Percentiles rank a stretch among this genome's conserved stretches.
Conservation (phyloP, 1,140 invertebrate species). For the Metopolophium dirhodum region DNA sequence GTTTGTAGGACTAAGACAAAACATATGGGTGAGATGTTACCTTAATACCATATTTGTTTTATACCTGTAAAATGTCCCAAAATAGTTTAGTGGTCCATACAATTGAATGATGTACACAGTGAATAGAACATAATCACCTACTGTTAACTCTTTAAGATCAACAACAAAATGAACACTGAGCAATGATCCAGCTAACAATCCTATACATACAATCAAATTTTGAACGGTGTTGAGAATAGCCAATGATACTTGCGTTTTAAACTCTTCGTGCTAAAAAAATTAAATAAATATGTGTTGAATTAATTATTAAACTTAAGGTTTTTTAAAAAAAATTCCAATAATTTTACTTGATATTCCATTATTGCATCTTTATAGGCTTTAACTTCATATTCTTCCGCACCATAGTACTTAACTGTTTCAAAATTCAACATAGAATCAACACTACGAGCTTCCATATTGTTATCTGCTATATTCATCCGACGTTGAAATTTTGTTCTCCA, state of each 20-base stretch:
- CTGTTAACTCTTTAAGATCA: conserved; percentile 73
- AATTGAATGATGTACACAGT: conserved; percentile 94
- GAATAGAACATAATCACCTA: conserved; percentile 95
- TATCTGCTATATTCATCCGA: conserved; percentile 92
- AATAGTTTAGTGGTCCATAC: conserved; percentile 96
- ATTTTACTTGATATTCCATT: conserved; percentile 76
- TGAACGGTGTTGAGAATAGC: conserved; percentile 90
- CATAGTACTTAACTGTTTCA: conserved; percentile 98
- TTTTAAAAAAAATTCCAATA: background rate
- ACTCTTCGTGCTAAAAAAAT: conserved; percentile 80
- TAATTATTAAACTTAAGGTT: background rate
- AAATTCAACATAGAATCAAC: conserved; percentile 97
- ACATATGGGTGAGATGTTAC: background rate
- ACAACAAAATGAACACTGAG: conserved; percentile 85
- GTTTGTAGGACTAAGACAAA: background rate
- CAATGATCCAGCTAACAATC: conserved; percentile 84
- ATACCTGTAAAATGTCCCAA: conserved; percentile 96
- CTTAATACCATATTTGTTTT: background rate
- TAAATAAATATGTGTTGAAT: conserved; percentile 57
- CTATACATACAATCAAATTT: conserved; percentile 86
- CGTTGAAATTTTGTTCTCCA: conserved; percentile 95
- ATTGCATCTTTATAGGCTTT: conserved; percentile 83
- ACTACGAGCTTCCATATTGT: conserved; percentile 85
- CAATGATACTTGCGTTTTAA: conserved; percentile 81
- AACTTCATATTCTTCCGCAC: conserved; percentile 90